Percentiles rank a stretch among this genome's conserved stretches.
These are phyloP conservation scores for Psylliodes chrysocephalus DNA, from an alignment of 2,888 invertebrate genomes.

Conservation along the genomic window DNA sequence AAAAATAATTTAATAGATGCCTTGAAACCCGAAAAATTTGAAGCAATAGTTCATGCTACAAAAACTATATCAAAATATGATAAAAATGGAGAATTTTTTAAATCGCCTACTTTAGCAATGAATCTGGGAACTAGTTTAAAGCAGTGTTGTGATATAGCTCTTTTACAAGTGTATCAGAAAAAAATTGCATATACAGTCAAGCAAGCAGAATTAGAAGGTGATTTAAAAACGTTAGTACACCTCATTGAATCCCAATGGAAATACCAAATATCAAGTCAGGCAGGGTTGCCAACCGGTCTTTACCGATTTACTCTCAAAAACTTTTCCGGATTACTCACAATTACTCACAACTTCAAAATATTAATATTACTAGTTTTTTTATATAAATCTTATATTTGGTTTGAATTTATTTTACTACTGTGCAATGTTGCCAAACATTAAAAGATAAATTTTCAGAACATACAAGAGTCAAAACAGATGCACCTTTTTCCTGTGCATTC, in stretches of 20 bases:
- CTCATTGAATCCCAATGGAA: slow-evolving; percentile 39
- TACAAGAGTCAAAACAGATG: too few species aligned
- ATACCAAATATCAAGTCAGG: slow-evolving; percentile 36
- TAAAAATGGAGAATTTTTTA: slow-evolving; percentile 40
- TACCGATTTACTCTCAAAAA: too few species aligned
- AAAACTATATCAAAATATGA: slow-evolving; percentile 43
- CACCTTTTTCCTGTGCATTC: too few species aligned
- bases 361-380: too few species aligned
- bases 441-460: too few species aligned
- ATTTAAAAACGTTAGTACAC: slow-evolving; percentile 45
- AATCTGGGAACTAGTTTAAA: slow-evolving; percentile 47
- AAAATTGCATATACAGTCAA: not conserved
- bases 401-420: too few species aligned
- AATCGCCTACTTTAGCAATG: slow-evolving; percentile 42
- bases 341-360: too few species aligned
- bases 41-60: slow-evolving; percentile 25
- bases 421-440: too few species aligned
- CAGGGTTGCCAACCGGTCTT: too few species aligned
- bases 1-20: slow-evolving; percentile 27
- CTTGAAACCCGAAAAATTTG: slow-evolving; percentile 31
- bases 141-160: slow-evolving; percentile 47
- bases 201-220: slow-evolving; percentile 38
- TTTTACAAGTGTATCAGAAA: slow-evolving; percentile 8
- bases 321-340: too few species aligned
- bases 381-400: slow-evolving; percentile 29